Percentiles rank a stretch among this genome's conserved stretches.
These are phyloP conservation scores for Syrrhaptes paradoxus DNA, from an alignment of 2,113 vertebrate species.

Conservation along the genomic window DNA sequence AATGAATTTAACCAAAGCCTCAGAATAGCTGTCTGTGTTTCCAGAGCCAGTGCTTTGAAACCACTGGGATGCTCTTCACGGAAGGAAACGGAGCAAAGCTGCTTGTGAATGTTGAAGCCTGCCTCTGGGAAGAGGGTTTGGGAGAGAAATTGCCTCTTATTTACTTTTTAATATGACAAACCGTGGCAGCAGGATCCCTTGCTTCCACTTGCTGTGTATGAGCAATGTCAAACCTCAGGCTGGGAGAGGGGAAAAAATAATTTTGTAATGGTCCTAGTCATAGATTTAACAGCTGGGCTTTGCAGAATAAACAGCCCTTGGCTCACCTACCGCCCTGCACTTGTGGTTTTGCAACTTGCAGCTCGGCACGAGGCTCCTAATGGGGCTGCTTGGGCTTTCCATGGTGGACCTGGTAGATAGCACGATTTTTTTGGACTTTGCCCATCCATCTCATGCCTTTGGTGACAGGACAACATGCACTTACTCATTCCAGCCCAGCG, in stretches of 20 bases:
- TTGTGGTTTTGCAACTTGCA: accelerated
- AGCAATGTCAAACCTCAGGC: not conserved
- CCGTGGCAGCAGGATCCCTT: not conserved
- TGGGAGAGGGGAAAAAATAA: not conserved
- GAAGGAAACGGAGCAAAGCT: not conserved
- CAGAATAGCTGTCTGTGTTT: not conserved
- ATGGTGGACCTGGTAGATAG: accelerated
- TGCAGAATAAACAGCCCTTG: not conserved
- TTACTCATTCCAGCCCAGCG: no score
- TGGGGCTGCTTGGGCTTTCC: not conserved
- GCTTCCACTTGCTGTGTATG: not conserved
- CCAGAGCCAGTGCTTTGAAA: not conserved
- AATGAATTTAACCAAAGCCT: not conserved
- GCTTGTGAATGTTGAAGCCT: not conserved
- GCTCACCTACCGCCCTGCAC: not conserved
- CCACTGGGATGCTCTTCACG: not conserved
- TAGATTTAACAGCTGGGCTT: not conserved
- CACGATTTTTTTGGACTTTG: not conserved
- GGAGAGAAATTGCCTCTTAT: not conserved
- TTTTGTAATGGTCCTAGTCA: not conserved
- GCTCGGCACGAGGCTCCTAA: not conserved
- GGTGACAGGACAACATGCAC: accelerated
- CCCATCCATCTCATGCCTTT: not conserved
- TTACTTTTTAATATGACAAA: not conserved
- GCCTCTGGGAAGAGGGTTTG: not conserved